Conservation (phyloP, 2,888 invertebrate genomes). For the Laspeyria flexula region DNA sequence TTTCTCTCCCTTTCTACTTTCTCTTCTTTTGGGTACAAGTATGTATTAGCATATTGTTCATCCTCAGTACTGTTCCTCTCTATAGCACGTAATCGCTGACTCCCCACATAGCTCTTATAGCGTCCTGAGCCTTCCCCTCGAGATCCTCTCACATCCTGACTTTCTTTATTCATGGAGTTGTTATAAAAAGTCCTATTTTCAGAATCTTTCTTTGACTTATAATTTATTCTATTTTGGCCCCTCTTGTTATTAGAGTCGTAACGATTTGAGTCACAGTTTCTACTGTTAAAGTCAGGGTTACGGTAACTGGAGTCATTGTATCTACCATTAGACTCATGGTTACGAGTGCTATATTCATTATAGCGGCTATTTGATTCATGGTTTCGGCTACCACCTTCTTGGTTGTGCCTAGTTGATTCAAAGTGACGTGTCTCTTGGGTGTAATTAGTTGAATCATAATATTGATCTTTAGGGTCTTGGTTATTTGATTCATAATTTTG, state of each 20-base stretch:
- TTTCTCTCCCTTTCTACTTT: slow-evolving; percentile 44
- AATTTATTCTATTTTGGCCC: slow-evolving; percentile 63
- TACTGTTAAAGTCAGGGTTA: slow-evolving; percentile 23
- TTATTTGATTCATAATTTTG: slow-evolving; percentile 36
- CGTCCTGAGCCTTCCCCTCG: slow-evolving; percentile 63
- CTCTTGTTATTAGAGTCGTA: slow-evolving; percentile 54
- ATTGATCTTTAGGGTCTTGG: slow-evolving; percentile 5
- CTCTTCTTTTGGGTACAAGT: slow-evolving; percentile 63
- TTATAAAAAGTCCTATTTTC: slow-evolving; percentile 77
- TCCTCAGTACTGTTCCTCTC: slow-evolving; percentile 70
- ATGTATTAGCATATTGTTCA: slow-evolving; percentile 76
- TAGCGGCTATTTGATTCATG: slow-evolving; percentile 41
- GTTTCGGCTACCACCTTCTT: slow-evolving; percentile 15
- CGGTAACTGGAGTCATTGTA: slow-evolving; percentile 33
- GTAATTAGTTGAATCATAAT: slow-evolving; percentile 9
- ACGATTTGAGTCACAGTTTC: slow-evolving; percentile 22
- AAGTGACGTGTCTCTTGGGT: slow-evolving; percentile 28
- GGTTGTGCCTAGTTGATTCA: slow-evolving; percentile 39
- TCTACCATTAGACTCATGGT: slow-evolving; percentile 30
- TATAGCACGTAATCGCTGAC: slow-evolving; percentile 61
- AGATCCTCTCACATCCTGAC: slow-evolving; percentile 68
- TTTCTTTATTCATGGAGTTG: slow-evolving; percentile 68
- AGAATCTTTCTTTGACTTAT: slow-evolving; percentile 68
- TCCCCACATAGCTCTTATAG: slow-evolving; percentile 67
- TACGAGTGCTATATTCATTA: slow-evolving; percentile 29